phyloP scores from a whole-genome alignment of 2,888 invertebrate genomes.

The Plutella xylostella region DNA sequence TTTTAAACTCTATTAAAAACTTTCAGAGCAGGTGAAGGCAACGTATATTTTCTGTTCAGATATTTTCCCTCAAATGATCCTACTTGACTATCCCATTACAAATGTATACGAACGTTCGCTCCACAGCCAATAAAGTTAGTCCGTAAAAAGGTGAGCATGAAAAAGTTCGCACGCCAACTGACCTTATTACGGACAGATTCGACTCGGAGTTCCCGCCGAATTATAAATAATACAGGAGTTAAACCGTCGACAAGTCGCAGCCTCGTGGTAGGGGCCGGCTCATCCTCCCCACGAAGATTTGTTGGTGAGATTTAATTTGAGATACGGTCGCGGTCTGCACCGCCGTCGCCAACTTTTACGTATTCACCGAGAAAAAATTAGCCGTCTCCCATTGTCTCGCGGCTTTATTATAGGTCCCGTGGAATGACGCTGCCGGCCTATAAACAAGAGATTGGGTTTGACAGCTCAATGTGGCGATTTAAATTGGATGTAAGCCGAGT shows the following conservation, averaged over 20 bases:
- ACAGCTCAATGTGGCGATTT: too few species aligned
- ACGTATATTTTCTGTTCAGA: too few species aligned
- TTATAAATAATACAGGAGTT: constrained; percentile 10
- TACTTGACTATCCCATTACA: too few species aligned
- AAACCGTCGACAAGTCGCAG: constrained; percentile 12
- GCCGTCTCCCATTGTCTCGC: constrained; percentile 30
- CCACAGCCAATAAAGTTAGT: too few species aligned
- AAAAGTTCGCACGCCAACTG: background rate
- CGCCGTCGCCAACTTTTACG: constrained; percentile 53
- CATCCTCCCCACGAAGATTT: constrained; percentile 55
- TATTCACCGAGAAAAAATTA: constrained; percentile 27
- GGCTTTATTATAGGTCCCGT: background rate
- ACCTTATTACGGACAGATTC: background rate
- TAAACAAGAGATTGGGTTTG: too few species aligned
- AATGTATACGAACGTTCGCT: too few species aligned
- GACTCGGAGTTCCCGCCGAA: constrained; percentile 8
- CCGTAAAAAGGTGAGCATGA: background rate
- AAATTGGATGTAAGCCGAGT: too few species aligned
- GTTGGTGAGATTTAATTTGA: constrained; percentile 66
- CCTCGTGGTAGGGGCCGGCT: constrained; percentile 22
- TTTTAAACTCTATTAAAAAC: too few species aligned
- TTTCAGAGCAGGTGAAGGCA: too few species aligned
- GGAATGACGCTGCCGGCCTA: background rate
- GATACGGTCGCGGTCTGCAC: constrained; percentile 56
- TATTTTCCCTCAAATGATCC: too few species aligned